Evolutionary conservation across 2,797 vertebrate genomes (phyloP).

Genomic region (Petrocephalus sullivani): DNA sequence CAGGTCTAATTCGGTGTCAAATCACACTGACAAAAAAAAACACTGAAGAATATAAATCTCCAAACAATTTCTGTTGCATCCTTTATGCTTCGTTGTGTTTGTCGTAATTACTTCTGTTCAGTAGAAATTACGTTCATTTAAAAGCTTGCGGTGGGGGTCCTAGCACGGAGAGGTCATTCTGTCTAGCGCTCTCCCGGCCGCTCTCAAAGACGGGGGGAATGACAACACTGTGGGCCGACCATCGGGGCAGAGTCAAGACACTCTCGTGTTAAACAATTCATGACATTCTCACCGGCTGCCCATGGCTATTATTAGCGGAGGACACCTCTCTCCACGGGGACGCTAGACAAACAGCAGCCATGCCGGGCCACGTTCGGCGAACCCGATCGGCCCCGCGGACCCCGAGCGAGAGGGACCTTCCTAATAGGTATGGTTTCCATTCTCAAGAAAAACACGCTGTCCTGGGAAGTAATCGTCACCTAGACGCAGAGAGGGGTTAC

Average conservation of each 20-base stretch:
- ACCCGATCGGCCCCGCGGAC: background rate
- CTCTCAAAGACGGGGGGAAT: background rate
- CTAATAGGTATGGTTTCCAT: background rate
- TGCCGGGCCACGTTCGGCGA: constrained; percentile 22
- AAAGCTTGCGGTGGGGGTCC: background rate
- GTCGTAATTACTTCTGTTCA: background rate
- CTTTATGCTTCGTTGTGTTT: background rate
- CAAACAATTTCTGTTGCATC: background rate
- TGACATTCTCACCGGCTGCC: constrained; percentile 36
- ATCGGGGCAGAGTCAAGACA: background rate
- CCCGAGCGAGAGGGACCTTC: background rate
- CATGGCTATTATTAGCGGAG: constrained; percentile 52
- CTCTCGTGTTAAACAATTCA: constrained; percentile 44
- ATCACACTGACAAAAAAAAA: background rate
- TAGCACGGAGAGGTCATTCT: background rate
- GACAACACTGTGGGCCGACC: background rate
- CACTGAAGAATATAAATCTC: background rate
- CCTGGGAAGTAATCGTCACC: background rate
- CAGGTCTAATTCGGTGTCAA: background rate
- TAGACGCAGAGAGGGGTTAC: background rate
- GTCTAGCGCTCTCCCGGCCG: background rate
- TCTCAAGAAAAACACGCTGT: background rate
- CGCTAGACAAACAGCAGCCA: constrained; percentile 26
- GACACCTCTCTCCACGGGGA: constrained; percentile 42
- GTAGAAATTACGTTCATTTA: background rate